phyloP scores from a whole-genome alignment of 2,113 vertebrate genomes.

The Gobius niger region DNA sequence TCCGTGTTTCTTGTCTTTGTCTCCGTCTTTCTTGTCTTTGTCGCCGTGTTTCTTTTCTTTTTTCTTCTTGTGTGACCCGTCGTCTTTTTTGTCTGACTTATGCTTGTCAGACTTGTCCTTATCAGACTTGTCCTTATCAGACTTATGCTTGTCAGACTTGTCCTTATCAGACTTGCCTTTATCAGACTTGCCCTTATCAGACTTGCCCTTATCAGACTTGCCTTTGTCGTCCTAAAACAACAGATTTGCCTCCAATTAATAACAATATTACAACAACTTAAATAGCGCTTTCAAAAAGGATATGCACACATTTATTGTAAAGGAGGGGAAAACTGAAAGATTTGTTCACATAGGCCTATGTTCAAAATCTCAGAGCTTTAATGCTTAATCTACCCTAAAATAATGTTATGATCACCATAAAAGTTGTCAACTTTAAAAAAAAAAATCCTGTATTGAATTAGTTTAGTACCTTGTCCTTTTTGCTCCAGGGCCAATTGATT shows the following conservation, averaged over 20 bases:
- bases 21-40: too few species aligned
- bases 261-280: not conserved
- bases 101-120: slow-evolving; percentile 15
- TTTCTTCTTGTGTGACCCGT: too few species aligned
- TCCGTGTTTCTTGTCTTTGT: too few species aligned
- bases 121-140: slow-evolving; percentile 16
- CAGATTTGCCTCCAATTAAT: not conserved
- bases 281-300: not conserved
- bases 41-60: too few species aligned
- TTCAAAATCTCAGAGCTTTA: too few species aligned
- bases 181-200: slow-evolving; percentile 33
- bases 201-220: slow-evolving; percentile 14
- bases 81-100: too few species aligned
- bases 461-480: slow-evolving; percentile 33
- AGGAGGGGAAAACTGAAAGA: too few species aligned
- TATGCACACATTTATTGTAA: not conserved
- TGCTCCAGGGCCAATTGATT: slow-evolving; percentile 44
- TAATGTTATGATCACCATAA: too few species aligned
- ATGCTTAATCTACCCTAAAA: too few species aligned
- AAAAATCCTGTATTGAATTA: not conserved
- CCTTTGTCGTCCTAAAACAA: slow-evolving; percentile 5
- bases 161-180: slow-evolving; percentile 32
- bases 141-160: slow-evolving; percentile 30
- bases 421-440: too few species aligned
- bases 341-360: too few species aligned